Evolutionary conservation across 2,888 invertebrate species (phyloP).

Genomic region (Matsumyia berberina): DNA sequence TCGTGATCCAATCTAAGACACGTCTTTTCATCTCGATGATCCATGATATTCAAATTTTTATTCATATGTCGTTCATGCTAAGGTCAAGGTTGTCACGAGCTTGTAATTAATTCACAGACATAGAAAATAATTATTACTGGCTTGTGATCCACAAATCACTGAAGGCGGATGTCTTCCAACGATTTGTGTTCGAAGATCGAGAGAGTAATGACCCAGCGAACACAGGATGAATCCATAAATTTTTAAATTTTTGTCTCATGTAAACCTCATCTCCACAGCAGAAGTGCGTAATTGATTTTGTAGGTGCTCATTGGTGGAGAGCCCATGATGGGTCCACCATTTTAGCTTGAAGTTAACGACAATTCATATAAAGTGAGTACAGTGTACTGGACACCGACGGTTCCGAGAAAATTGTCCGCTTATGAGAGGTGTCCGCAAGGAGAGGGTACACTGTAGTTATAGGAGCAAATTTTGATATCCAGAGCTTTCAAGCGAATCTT

Average conservation of each 20-base stretch:
- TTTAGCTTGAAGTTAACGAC: no score
- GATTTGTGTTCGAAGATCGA: not conserved
- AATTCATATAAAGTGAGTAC: no score
- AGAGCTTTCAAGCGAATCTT: no score
- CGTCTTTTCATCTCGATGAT: conserved; percentile 17
- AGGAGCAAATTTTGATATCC: no score
- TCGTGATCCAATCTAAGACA: conserved; percentile 12
- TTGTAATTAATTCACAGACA: conserved; percentile 42
- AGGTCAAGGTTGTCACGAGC: conserved; percentile 50
- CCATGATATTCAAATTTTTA: conserved; percentile 41
- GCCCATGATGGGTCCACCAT: no score
- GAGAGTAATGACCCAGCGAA: conserved; percentile 22
- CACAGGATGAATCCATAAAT: conserved; percentile 14
- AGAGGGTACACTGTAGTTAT: no score
- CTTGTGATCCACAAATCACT: conserved; percentile 11
- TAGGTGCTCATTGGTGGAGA: no score
- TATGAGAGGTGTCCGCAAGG: no score
- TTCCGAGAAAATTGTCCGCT: no score
- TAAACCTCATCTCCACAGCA: not conserved
- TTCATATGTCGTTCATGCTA: conserved; percentile 30
- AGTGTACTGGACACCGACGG: no score
- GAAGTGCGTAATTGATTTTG: no score
- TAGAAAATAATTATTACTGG: conserved; percentile 9
- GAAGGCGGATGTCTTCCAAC: not conserved
- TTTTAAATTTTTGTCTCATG: conserved; percentile 12